Base-by-base conservation (phyloP, 2,113 vertebrate species). In the Corvus hawaiiensis region DNA sequence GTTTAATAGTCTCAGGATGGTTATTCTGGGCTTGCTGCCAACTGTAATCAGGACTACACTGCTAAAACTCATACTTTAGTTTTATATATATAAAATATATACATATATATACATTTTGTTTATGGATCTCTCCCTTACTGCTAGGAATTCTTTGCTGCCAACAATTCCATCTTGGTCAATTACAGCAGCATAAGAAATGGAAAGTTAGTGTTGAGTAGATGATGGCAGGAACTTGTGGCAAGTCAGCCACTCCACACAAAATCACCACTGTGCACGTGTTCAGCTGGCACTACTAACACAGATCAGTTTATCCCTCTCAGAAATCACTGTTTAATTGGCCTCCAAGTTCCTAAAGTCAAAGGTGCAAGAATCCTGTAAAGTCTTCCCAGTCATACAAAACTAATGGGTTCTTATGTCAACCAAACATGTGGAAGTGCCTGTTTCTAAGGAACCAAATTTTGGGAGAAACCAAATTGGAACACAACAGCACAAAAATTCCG, bases 1-100 rank as follows among this genome's bases (percentile, higher is more conserved):
- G 51, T 89, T 92, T 79, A 94, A 74, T 63, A 74, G 56, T 72
- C 77, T 81, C 71, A 23, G 20, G 56, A 67, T 16, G 87, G 37
- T 78, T 87, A 84, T 41, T 92, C 76, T 78, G 44, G 94, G 86
- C 73, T 81, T 84, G 39, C 30, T 81, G 93, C 89, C 90, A 94
- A 55, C 27, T 55, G 24, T 39, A 92, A 87, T 89, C 91, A 87
- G 61, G 52, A 67, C 43, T 67, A 48, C 35, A 41, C 49, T 94
- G 84, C 89, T 92, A 35, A 73, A 90, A 61, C 63, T 73, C 75
- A 76, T 69, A 63, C 41, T 41, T 83, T 2, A 71, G 37, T 33
- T 37, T 76, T 61, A 41, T 35, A 79, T 11, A 56, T 10, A 16
- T 16, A 11, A 11, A 10, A 18, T 4, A 24, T 18, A 28, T 11